Evolutionary conservation across 2,113 vertebrate species (phyloP).

Genomic region (Aspiorhynchus laticeps): DNA sequence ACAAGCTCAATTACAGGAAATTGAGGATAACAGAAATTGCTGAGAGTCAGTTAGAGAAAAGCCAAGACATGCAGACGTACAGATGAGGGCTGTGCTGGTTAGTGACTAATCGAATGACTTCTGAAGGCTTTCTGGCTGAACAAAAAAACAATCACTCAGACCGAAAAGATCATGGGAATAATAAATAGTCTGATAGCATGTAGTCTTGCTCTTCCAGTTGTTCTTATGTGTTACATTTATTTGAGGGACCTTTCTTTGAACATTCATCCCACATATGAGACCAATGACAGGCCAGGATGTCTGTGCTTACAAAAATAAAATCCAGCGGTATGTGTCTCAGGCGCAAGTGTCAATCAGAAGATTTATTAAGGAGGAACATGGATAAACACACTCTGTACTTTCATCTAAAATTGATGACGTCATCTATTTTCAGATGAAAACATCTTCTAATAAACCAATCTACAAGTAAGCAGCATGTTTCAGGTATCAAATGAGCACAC

Average conservation of each 20-base stretch:
- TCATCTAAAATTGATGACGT: not conserved
- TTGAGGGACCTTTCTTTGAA: not conserved
- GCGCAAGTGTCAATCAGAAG: not conserved
- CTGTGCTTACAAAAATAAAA: constrained; percentile 27
- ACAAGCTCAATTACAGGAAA: constrained; percentile 34
- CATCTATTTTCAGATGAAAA: not conserved
- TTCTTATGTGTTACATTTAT: not conserved
- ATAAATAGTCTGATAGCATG: constrained; percentile 9
- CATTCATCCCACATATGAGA: constrained; percentile 34
- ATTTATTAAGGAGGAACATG: not conserved
- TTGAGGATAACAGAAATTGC: constrained; percentile 25
- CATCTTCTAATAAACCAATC: not conserved
- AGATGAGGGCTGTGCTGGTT: not conserved
- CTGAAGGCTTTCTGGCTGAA: not conserved
- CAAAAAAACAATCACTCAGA: not conserved
- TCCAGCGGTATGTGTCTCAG: not conserved
- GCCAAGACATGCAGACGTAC: constrained; percentile 6
- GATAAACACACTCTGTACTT: not conserved
- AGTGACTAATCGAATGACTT: not conserved
- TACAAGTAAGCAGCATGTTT: constrained; percentile 1
- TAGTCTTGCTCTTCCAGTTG: not conserved
- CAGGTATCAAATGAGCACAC: constrained; percentile 5
- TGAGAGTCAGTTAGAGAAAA: constrained; percentile 2
- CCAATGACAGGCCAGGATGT: constrained; percentile 10
- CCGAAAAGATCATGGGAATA: not conserved